phyloP scores from a whole-genome alignment of 2,888 invertebrate genomes.

The Hydropsyche betteni region DNA sequence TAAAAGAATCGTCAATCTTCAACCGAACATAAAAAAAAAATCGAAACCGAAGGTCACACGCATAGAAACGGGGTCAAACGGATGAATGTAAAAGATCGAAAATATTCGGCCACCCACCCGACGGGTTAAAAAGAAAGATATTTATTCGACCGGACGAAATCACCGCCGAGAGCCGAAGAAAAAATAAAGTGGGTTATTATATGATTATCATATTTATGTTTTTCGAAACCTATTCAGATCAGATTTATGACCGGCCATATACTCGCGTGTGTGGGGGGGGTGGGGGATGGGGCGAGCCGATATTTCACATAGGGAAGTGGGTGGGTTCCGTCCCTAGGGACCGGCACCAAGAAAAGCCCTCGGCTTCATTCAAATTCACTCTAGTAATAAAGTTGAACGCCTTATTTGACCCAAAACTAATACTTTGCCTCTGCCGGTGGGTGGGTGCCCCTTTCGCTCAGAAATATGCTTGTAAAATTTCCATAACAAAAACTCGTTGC shows the following conservation, averaged over 20 bases:
- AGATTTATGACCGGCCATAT: conserved; percentile 37
- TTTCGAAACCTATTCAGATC: conserved; percentile 42
- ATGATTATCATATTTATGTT: conserved; percentile 41
- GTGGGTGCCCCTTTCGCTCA: neutral
- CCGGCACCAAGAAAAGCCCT: conserved; percentile 24
- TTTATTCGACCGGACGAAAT: conserved; percentile 5
- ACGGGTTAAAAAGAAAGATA: too few species aligned
- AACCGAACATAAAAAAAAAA: too few species aligned
- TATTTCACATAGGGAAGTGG: conserved; percentile 23
- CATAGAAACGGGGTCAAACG: too few species aligned
- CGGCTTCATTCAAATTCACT: conserved; percentile 39
- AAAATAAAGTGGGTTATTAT: conserved; percentile 40
- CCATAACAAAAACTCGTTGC: neutral
- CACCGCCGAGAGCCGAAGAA: conserved; percentile 2
- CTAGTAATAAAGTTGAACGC: conserved; percentile 38
- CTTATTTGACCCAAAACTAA: conserved; percentile 42
- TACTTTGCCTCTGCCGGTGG: conserved; percentile 6
- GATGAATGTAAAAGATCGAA: too few species aligned
- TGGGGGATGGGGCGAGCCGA: neutral
- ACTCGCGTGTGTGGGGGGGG: conserved; percentile 3
- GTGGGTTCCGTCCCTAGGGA: neutral
- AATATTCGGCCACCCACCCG: too few species aligned
- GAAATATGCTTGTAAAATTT: conserved; percentile 31
- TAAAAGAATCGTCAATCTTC: too few species aligned
- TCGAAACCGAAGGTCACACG: too few species aligned